phyloP scores from a whole-genome alignment of 2,888 invertebrate genomes.

The Lepidocyrtinus sp. region DNA sequence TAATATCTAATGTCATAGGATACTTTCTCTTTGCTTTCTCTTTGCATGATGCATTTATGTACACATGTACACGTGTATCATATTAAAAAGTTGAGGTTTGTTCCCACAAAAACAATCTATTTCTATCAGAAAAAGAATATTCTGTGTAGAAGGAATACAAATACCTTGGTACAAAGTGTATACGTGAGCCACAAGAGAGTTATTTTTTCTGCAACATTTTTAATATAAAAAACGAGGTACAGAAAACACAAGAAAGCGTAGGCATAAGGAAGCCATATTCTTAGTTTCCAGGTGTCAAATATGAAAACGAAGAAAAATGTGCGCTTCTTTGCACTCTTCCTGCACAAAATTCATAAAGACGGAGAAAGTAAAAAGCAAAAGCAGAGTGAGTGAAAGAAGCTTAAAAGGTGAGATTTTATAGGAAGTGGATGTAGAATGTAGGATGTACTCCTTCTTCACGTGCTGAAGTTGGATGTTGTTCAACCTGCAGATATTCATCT shows the following conservation, averaged over 20 bases:
- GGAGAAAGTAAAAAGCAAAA: background rate
- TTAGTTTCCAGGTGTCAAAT: slow-evolving; percentile 33
- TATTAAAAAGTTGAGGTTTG: slow-evolving; percentile 36
- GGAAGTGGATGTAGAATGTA: background rate
- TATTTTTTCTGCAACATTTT: background rate
- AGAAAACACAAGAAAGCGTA: background rate
- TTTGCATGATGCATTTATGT: slow-evolving; percentile 40
- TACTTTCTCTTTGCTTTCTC: background rate
- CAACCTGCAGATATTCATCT: slow-evolving; percentile 40
- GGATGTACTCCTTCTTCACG: too few relatives aligned
- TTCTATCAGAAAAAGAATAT: slow-evolving; percentile 38
- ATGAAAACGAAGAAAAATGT: slow-evolving; percentile 48
- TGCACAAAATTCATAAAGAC: background rate
- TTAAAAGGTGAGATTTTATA: background rate
- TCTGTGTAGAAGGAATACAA: slow-evolving; percentile 40
- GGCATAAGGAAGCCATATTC: background rate
- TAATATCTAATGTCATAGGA: too few relatives aligned
- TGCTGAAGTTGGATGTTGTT: background rate
- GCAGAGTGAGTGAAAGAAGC: background rate
- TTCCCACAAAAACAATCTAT: slow-evolving; percentile 45
- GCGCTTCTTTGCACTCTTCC: slow-evolving; percentile 30
- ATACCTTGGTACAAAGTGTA: slow-evolving; percentile 6
- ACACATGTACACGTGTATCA: slow-evolving; percentile 35
- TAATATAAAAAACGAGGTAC: background rate
- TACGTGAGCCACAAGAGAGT: background rate